Percentiles rank a stretch among this genome's conserved stretches.
Evolutionary conservation across 1,140 invertebrate species (phyloP).

Genomic region (Drosophila funebris): DNA sequence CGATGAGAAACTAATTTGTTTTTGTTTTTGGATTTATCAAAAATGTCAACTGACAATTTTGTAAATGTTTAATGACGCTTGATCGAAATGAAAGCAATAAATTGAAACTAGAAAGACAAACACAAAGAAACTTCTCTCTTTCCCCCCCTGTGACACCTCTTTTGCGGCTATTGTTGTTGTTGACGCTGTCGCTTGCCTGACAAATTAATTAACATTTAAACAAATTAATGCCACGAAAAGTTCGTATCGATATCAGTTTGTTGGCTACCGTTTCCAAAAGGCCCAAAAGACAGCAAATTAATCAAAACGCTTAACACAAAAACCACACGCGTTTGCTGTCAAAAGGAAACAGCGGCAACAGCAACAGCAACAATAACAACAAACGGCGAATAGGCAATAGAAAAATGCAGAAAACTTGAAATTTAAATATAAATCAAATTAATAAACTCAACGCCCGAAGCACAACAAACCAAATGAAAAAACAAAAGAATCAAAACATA

Average conservation of each 20-base stretch:
- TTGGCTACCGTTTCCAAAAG: conserved; percentile 57
- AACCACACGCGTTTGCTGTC: conserved; percentile 71
- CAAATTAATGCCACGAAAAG: conserved; percentile 63
- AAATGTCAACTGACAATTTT: conserved; percentile 39
- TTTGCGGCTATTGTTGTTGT: conserved; percentile 12
- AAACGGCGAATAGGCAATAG: conserved; percentile 39
- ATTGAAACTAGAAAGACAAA: background rate
- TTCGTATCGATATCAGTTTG: conserved; percentile 55
- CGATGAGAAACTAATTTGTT: background rate
- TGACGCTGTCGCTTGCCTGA: conserved; percentile 49
- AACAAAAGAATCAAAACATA: conserved; percentile 41
- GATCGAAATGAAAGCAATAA: background rate
- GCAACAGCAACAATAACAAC: conserved; percentile 41
- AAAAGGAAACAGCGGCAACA: conserved; percentile 21
- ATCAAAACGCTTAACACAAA: conserved; percentile 58
- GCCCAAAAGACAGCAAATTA: conserved; percentile 50
- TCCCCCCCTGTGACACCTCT: background rate
- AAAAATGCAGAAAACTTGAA: conserved; percentile 54
- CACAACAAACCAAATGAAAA: background rate
- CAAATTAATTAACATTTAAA: conserved; percentile 76
- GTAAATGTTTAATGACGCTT: conserved; percentile 24
- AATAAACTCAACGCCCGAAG: conserved; percentile 34
- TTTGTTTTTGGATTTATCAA: background rate
- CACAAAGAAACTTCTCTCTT: background rate
- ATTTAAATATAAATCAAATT: conserved; percentile 61